These are phyloP conservation scores for Lophochroa leadbeateri DNA, from an alignment of 2,113 vertebrate species.

Conservation along the genomic window DNA sequence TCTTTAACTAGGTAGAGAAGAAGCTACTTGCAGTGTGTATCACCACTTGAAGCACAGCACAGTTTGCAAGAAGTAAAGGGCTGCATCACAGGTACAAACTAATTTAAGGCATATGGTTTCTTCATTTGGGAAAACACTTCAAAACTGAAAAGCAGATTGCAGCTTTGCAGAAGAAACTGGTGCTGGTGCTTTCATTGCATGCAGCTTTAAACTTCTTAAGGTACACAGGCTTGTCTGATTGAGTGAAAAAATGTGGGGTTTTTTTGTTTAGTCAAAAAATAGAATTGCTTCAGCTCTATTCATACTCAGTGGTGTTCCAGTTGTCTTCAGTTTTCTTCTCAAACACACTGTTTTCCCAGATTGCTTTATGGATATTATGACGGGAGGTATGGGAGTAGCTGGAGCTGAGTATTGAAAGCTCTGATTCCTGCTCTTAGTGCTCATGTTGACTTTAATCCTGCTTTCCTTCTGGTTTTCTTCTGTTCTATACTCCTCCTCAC, in stretches of 20 bases:
- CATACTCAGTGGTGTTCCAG: background rate
- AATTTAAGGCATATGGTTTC: background rate
- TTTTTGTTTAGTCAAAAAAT: background rate
- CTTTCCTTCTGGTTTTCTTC: background rate
- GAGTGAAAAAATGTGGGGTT: background rate
- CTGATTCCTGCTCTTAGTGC: background rate
- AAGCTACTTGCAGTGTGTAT: background rate
- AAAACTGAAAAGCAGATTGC: background rate
- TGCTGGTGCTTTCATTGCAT: background rate
- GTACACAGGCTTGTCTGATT: background rate
- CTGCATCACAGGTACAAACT: background rate
- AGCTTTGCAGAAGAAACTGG: background rate
- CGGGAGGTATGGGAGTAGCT: background rate
- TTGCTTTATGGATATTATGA: background rate
- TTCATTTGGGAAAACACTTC: background rate
- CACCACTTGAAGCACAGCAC: background rate
- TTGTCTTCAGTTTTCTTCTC: background rate
- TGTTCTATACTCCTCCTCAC: background rate
- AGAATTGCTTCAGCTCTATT: background rate
- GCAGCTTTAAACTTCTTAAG: background rate
- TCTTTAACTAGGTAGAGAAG: background rate
- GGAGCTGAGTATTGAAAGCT: background rate
- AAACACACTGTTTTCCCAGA: background rate
- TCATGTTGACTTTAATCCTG: background rate
- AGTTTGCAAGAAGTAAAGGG: background rate